Base-by-base conservation (phyloP, 2,888 invertebrate species). In the Lissonota sp. region DNA sequence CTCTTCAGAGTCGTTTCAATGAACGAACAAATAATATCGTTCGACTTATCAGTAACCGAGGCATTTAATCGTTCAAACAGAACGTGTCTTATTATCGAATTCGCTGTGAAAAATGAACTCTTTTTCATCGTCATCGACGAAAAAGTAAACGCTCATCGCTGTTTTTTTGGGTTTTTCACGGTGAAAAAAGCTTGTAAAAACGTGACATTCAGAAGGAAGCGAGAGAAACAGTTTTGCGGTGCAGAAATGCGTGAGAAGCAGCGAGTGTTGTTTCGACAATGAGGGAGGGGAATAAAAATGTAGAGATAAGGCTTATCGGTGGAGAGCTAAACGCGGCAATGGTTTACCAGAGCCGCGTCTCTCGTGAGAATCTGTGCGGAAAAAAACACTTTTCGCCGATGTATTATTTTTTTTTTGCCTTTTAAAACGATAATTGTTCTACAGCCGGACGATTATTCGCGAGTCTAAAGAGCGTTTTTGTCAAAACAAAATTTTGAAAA, bases 291-390 rank as follows among this genome's bases (percentile, higher is more conserved):
- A 26, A 26, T 16, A 14, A 6, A 73, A 7, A 0, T 42, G n/a
- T 3, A 4, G 10, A 72, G 78, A 78, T 78, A 78, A 78, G 72
- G 66, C 78, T 78, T 78, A 78, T 78, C 78, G 67, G 60, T 49
- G 14, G 66, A 58, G 67, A 26, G 26, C 26, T 26, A 26, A 26
- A 26, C 26, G 26, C 26, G 26, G 26, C 26, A 26, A 26, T 26
- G 26, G 26, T 26, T 51, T 12, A 60, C 49, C 5, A 44, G 26
- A 26, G 26, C 26, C 40, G 44, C 39, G 37, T 42, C 58, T 12
- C 49, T 8, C 5, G 16, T n/a, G 12, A 26, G 12, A 67, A 51
- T 42, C 40, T 66, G 26, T n/a, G 49, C 7, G n/a, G 53, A 46
- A 40, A 51, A 14, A 53, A 26, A 26, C 26, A 26, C 26, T 26